Base-by-base conservation (phyloP, 2,888 invertebrate species). In the Muschampia plurimacula region DNA sequence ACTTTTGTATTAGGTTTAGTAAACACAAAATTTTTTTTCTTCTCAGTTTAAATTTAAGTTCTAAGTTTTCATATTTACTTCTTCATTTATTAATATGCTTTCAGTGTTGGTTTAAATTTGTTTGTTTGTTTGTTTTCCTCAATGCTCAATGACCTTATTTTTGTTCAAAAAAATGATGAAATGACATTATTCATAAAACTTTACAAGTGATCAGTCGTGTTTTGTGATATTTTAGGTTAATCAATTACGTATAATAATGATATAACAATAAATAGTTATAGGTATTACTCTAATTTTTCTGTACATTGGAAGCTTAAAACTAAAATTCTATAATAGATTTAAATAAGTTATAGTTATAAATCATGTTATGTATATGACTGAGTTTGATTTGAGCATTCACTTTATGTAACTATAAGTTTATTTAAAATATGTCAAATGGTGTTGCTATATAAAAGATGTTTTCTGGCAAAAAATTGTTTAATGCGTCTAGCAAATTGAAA, bases 191-290 rank as follows among this genome's bases (percentile, higher is more conserved):
- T 63, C 57, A 49, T 72, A 41, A 10, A 32, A 49, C 68, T 78
- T 80, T 76, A 75, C 79, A 82, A 82, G 81, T 83, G 82, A 84
- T 86, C 85, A 88, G 89, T 89, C 89, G 87, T 89, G 82, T 88
- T 89, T 90, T 91, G 91, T 91, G 91, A 91, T 91, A 90, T 89
- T 84, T 86, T 90, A 90, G 89, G 79, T 84, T 83, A 83, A 82
- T 84, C 75, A 81, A 82, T 82, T 80, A 86, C 69, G 73, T 74
- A 62, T 77, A 76, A 32, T 71, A 0, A n/a, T 39, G 4, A 65
- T 75, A 66, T 77, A 77, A 79, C 77, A 77, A 74, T 78, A 77
- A 75, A 74, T 78, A 79, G 79, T 75, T 75, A 69, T 76, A 75
- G 64, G 74, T 66, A 57, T 28, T 57, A 55, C 10, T 55, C 55